Percentiles rank a stretch among this genome's conserved stretches.
These are phyloP conservation scores for Megalonaias nervosa DNA, from an alignment of 1,140 invertebrate genomes.

Conservation along the genomic window DNA sequence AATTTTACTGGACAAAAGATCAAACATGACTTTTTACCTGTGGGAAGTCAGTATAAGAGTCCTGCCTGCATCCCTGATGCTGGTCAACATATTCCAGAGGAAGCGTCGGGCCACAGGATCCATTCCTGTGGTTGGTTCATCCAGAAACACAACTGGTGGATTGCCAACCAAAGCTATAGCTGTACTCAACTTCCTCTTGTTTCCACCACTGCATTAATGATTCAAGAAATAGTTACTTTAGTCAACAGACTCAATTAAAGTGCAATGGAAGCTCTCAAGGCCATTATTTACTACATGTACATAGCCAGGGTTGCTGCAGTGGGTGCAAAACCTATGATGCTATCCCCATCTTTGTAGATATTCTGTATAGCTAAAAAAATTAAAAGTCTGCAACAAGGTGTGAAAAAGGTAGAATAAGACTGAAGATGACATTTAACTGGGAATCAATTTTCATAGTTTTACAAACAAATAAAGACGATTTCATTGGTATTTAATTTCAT, in stretches of 20 bases:
- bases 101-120: slow-evolving; percentile 71
- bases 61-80: slow-evolving; percentile 57
- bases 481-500: too few relatives aligned
- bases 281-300: background rate
- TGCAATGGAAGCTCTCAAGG: background rate
- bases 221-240: background rate
- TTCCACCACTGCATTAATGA: slow-evolving; percentile 76
- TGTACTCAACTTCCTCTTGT: slow-evolving; percentile 95
- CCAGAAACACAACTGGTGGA: slow-evolving; percentile 71
- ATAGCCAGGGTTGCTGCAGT: too few relatives aligned
- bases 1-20: too few relatives aligned
- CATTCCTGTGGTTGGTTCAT: slow-evolving; percentile 73
- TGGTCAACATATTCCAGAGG: slow-evolving; percentile 69
- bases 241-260: background rate
- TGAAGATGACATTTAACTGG: too few relatives aligned
- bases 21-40: slow-evolving; percentile 46
- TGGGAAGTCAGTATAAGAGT: slow-evolving; percentile 69
- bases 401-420: too few relatives aligned
- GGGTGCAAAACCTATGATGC: too few relatives aligned
- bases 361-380: too few relatives aligned
- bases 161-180: slow-evolving; percentile 86
- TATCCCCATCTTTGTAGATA: too few relatives aligned
- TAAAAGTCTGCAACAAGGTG: too few relatives aligned
- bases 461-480: too few relatives aligned
- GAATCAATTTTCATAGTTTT: too few relatives aligned